These are phyloP conservation scores for Melipona bicolor DNA, from an alignment of 2,888 invertebrate species.

Conservation along the genomic window DNA sequence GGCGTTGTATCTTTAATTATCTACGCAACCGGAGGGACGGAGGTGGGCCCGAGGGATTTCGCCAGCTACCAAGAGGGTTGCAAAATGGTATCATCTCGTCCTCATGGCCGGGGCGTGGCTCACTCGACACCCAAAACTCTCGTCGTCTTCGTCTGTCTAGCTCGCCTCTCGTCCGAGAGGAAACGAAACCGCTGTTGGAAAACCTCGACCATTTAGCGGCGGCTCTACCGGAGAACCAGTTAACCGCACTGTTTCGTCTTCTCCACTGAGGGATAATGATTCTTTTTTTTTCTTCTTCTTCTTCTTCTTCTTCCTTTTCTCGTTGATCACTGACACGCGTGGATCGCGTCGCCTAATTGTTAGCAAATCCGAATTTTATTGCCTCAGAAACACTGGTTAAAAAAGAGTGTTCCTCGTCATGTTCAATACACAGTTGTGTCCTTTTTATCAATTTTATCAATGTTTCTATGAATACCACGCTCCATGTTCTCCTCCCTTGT, in stretches of 20 bases:
- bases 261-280: background rate
- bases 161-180: conserved; percentile 26
- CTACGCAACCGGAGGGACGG: conserved; percentile 64
- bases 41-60: conserved; percentile 59
- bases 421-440: too few species aligned
- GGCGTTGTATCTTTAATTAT: conserved; percentile 82
- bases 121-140: conserved; percentile 68
- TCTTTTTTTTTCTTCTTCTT: too few species aligned
- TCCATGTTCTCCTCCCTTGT: too few species aligned
- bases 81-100: conserved; percentile 78
- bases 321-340: too few species aligned
- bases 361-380: too few species aligned
- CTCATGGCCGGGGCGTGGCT: conserved; percentile 79
- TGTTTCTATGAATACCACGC: too few species aligned
- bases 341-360: too few species aligned
- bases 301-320: too few species aligned
- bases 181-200: conserved; percentile 46
- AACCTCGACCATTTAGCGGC: conserved; percentile 56
- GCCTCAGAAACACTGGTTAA: too few species aligned
- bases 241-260: background rate
- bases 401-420: too few species aligned
- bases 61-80: conserved; percentile 67
- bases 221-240: background rate
- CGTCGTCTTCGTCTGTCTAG: conserved; percentile 57
- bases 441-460: too few species aligned